Evolutionary conservation across 1,140 invertebrate genomes (phyloP).

Genomic region (Habropoda laboriosa): DNA sequence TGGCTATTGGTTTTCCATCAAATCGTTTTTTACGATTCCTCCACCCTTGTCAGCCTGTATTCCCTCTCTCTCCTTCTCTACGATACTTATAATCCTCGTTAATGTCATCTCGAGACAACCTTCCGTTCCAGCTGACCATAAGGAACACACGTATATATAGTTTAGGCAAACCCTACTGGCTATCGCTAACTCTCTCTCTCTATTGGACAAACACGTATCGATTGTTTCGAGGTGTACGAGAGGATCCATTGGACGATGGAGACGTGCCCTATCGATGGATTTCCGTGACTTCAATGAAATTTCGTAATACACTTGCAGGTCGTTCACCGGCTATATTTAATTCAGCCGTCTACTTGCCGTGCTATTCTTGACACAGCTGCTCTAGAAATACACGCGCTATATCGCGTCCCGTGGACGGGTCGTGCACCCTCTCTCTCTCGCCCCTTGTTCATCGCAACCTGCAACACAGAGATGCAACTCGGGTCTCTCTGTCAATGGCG

Average conservation of each 20-base stretch:
- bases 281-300: conserved; percentile 68
- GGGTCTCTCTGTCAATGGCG: background rate
- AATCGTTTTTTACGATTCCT: conserved; percentile 39
- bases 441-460: conserved; percentile 37
- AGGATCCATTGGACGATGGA: background rate
- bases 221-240: background rate
- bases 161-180: too few species aligned
- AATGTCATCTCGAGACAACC: conserved; percentile 35
- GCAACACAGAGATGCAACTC: conserved; percentile 32
- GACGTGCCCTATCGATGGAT: background rate
- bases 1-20: conserved; percentile 68
- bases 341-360: conserved; percentile 73
- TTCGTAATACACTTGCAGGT: conserved; percentile 71
- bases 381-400: conserved; percentile 76
- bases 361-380: conserved; percentile 75
- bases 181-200: too few species aligned
- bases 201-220: too few species aligned
- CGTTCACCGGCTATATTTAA: conserved; percentile 78
- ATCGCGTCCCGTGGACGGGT: conserved; percentile 53
- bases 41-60: conserved; percentile 5
- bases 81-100: conserved; percentile 58
- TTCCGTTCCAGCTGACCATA: conserved; percentile 6
- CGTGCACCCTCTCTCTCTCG: conserved; percentile 55
- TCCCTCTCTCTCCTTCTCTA: background rate
- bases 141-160: background rate